These are phyloP conservation scores for Silurus meridionalis DNA, from an alignment of 2,113 vertebrate genomes.

Conservation along the genomic window DNA sequence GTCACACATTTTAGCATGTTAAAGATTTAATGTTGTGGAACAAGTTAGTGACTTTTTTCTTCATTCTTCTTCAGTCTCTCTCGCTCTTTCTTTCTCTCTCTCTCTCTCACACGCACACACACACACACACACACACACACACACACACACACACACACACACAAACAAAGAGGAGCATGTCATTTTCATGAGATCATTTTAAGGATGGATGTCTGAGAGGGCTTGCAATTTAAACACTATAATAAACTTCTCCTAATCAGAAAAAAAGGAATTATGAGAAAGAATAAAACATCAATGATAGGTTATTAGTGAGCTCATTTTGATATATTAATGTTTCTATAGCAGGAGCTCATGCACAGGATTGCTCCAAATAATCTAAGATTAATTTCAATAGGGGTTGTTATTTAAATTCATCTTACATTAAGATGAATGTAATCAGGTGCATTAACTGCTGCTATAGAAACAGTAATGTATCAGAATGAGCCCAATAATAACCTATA, in stretches of 20 bases:
- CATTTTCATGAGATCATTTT: neutral
- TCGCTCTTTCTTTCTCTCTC: neutral
- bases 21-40: neutral
- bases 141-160: constrained; percentile 6
- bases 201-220: neutral
- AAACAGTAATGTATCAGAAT: neutral
- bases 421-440: no score
- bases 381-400: no score
- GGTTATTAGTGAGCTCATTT: no score
- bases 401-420: neutral
- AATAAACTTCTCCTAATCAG: neutral
- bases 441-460: neutral
- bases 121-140: neutral
- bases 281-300: neutral
- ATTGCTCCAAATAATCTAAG: no score
- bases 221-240: neutral
- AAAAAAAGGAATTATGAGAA: neutral
- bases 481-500: neutral
- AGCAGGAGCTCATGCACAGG: no score
- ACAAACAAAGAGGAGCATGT: neutral
- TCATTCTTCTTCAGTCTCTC: neutral
- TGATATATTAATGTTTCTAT: no score
- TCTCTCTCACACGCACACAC: neutral
- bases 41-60: neutral
- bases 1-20: neutral